A percentile compares a stretch with the other conserved stretches of the same genome.
phyloP scores from a whole-genome alignment of 2,113 vertebrate genomes.

The Gymnocephalus cernua region DNA sequence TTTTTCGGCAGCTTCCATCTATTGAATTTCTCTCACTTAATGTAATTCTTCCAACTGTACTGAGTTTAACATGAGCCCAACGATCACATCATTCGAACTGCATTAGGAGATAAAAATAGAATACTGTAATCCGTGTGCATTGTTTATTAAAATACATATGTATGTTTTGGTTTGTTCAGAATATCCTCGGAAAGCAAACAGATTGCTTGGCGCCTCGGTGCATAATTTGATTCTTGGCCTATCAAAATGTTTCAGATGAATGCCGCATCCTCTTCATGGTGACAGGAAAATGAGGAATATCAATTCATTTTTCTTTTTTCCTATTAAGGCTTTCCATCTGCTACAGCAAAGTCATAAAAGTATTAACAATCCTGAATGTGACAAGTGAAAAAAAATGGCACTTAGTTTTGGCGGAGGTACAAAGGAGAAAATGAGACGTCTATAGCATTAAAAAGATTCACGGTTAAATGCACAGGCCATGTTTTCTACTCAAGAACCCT shows the following conservation, averaged over 20 bases:
- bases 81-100: constrained; percentile 63
- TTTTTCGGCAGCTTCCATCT: constrained; percentile 51
- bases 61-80: constrained; percentile 35
- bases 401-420: constrained; percentile 38
- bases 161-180: constrained; percentile 52
- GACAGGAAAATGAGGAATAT: constrained; percentile 52
- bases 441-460: constrained; percentile 32
- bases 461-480: constrained; percentile 24
- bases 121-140: constrained; percentile 52
- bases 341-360: constrained; percentile 48
- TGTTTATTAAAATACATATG: constrained; percentile 70
- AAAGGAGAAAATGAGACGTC: constrained; percentile 34
- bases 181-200: constrained; percentile 48
- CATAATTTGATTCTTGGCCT: constrained; percentile 72
- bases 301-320: constrained; percentile 44
- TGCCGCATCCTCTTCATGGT: constrained; percentile 24
- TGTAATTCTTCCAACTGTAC: constrained; percentile 53
- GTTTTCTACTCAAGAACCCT: not conserved
- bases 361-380: constrained; percentile 59
- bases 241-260: constrained; percentile 57
- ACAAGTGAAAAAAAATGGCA: constrained; percentile 31
- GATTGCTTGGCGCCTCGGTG: constrained; percentile 59
- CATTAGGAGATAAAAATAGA: constrained; percentile 61
- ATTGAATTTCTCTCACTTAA: constrained; percentile 48
- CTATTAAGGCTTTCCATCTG: constrained; percentile 62